Conservation (phyloP, 2,888 invertebrate species). For the Drosophila subsilvestris region DNA sequence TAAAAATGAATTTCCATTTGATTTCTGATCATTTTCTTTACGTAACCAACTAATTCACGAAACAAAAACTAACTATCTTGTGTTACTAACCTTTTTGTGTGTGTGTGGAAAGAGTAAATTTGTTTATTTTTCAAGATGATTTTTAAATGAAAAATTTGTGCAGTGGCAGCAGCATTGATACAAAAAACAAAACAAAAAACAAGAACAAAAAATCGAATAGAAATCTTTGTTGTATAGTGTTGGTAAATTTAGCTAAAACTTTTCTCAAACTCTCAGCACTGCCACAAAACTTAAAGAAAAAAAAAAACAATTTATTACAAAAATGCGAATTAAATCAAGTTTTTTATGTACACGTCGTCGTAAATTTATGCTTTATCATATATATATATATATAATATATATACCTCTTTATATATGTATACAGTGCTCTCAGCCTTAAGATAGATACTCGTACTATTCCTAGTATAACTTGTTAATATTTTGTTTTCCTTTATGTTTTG, state of each 20-base stretch:
- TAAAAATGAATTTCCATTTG: conserved; percentile 54
- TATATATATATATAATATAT: too few relatives aligned
- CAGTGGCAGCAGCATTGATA: conserved; percentile 67
- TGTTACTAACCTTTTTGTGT: conserved; percentile 56
- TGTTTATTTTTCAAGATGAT: conserved; percentile 57
- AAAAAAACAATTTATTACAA: conserved; percentile 30
- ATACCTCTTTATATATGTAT: conserved; percentile 34
- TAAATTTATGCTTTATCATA: conserved; percentile 66
- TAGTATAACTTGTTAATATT: conserved; percentile 24
- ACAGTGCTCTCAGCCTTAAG: conserved; percentile 38
- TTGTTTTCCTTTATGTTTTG: conserved; percentile 20
- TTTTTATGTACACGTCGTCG: conserved; percentile 82
- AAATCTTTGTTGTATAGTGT: conserved; percentile 69
- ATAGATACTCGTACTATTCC: conserved; percentile 16
- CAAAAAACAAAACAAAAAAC: conserved; percentile 29
- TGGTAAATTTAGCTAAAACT: conserved; percentile 62
- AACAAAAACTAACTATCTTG: conserved; percentile 42
- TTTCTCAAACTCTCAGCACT: conserved; percentile 34
- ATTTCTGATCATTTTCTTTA: conserved; percentile 51
- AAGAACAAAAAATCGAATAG: conserved; percentile 19
- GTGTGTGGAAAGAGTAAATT: conserved; percentile 51
- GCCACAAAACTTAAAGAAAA: conserved; percentile 12
- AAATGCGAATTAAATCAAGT: conserved; percentile 57
- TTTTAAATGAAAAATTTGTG: conserved; percentile 49
- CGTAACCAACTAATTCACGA: conserved; percentile 40